Evolutionary conservation across 2,797 vertebrate species (phyloP), one percentile per base, ranked within the genome.

Genomic region (Discoglossus pictus): DNA sequence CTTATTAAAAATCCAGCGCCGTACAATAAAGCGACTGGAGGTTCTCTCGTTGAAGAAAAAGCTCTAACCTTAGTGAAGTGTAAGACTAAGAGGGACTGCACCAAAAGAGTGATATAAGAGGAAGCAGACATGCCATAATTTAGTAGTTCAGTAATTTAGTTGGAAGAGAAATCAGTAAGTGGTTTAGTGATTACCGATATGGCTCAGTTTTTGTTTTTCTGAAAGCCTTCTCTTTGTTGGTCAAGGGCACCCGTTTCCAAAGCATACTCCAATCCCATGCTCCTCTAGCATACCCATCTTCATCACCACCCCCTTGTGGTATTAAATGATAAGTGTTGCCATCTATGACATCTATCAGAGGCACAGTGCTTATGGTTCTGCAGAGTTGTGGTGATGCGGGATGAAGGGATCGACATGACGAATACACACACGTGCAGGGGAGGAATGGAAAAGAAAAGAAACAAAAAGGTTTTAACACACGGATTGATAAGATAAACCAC

Each of bases 221-320:
- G 76, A 76, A 81, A 58, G 81, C 85, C 91, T 97, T 96, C 88
- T 99, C 96, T 82, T 69, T 88, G 75, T 87, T 83, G 84, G 89
- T 85, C 84, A 99, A 88, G 73, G 97, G 96, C 73, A 99, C 85
- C 79, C 97, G 94, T 89, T 98, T 99, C 97, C 97, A 99, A 81
- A 99, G 92, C 95, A 99, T 96, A 90, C 95, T 99, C 97, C 97
- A 99, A 82, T 99, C 95, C 97, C 97, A 99, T 51, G 95, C 97
- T 88, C 97, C 97, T 91, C 96, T 92, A 89, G 96, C 97, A 84
- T 90, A 96, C 89, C 93, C 95, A 84, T 96, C 89, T 87, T 92
- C 74, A 77, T 99, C 94, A 84, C 97, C 97, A 86, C 96, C 97
- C 79, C 92, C 96, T 90, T 99, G 97, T 8, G 92, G 74, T n/a